Conservation (phyloP, 1,140 invertebrate genomes). For the Drosophila littoralis region DNA sequence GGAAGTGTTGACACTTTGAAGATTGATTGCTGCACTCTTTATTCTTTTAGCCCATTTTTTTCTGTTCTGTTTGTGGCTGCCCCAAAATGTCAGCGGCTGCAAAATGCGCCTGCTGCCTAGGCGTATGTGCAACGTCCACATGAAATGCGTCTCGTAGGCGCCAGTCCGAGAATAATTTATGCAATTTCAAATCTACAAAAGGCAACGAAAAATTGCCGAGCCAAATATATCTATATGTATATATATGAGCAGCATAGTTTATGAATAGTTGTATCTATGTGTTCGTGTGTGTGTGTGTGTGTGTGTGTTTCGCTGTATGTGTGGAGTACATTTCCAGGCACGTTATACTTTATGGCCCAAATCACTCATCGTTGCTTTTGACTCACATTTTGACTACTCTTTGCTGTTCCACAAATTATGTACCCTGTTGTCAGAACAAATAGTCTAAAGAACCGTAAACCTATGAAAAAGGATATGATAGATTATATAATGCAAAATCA, state of each 20-base stretch:
- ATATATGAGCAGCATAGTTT: constrained; percentile 24
- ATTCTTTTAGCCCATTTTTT: constrained; percentile 14
- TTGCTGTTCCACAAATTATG: constrained; percentile 14
- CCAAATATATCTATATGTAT: constrained; percentile 36
- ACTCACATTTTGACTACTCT: constrained; percentile 40
- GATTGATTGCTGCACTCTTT: constrained; percentile 65
- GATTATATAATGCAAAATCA: too few species aligned
- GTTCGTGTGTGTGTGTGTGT: not conserved
- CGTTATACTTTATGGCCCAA: constrained; percentile 41
- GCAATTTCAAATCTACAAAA: constrained; percentile 49
- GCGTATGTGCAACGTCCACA: constrained; percentile 27
- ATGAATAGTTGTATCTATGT: constrained; percentile 3
- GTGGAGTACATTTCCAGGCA: constrained; percentile 20
- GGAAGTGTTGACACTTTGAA: constrained; percentile 58
- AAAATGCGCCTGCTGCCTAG: constrained; percentile 16
- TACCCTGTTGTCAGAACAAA: not conserved
- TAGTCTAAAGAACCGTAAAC: not conserved
- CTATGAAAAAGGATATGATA: too few species aligned
- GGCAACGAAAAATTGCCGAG: constrained; percentile 46
- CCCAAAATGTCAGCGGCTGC: constrained; percentile 21
- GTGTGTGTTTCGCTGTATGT: constrained; percentile 8
- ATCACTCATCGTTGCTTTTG: constrained; percentile 32
- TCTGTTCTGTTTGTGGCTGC: constrained; percentile 15
- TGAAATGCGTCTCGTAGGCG: constrained; percentile 67
- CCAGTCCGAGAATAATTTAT: constrained; percentile 73